Evolutionary conservation across 1,140 invertebrate species (phyloP), one percentile per base, ranked within the genome.

Genomic region (Papilio aristodemus): DNA sequence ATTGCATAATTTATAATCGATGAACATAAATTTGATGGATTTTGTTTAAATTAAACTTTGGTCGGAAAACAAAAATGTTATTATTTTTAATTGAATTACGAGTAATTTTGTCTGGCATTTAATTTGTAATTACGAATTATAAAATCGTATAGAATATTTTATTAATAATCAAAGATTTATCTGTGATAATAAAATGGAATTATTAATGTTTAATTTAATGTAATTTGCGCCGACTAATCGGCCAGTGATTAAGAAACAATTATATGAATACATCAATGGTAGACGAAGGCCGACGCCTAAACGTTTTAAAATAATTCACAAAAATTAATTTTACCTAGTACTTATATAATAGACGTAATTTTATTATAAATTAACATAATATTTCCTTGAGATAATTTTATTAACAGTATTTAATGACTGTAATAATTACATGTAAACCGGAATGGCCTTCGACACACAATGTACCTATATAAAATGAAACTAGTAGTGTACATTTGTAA

Each of bases 371-470:
- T 80, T 80, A 80, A 74, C 62, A 74, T 74, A 76, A 73, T 66
- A 75, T 85, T 84, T 84, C 80, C 82, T 83, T 77, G 69, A 76
- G 72, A 60, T 82, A 79, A 82, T 78, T 78, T 78, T 70, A 78
- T 80, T 74, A 78, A 78, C 68, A 75, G 66, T 75, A 71, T 72
- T 80, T 78, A 80, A 80, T 80, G 70, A 68, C 71, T 74, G 41
- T 62, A 70, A 73, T 79, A 79, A 77, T 75, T 77, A 79, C 60
- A 63, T 32, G 46, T 63, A 63, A 70, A 78, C 69, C 70, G 71
- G 69, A 60, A 39, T 67, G 67, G 67, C 71, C 76, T 76, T 76
- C 71, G 46, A 57, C 43, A 70, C 43, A 71, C 63, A 67, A 66
- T 71, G 62, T 71, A 37, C 66, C 68, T 64, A 46, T 60, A 68